Base-by-base conservation (phyloP, 2,888 invertebrate species). In the Cristatella mucedo region DNA sequence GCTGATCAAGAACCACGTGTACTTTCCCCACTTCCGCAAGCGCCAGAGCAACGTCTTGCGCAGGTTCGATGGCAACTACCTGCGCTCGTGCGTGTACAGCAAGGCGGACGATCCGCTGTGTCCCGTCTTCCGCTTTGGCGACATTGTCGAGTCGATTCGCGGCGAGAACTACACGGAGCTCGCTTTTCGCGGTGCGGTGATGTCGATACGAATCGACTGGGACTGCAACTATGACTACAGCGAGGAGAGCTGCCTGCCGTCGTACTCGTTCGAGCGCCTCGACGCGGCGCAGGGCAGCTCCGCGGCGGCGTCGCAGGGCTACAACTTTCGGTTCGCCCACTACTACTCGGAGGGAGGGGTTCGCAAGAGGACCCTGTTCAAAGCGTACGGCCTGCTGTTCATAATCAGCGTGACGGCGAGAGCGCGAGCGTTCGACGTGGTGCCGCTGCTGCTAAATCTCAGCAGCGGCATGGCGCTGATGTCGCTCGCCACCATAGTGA, bases 381-480 rank as follows among this genome's bases (percentile, higher is more conserved):
- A 36, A 36, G 36, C 36, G n/a, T 36, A 16, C 16, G 36, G 36
- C 4, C 22, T 36, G 5, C 13, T 36, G 21, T 70, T 71, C 50
- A 52, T 69, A 11, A 49, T 72, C 15, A 56, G 61, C 20, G 66
- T 71, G 4, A 53, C 58, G 19, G 71, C 71, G 1, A 48, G 53
- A 39, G 71, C 64, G 13, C 67, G 71, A 13, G 67, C 69, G 47
- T 71, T 71, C 49, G 60, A 56, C 49, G 40, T 66, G 9, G 57
- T 70, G 15, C 70, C 70, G 13, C 53, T 71, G 2, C 38, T 68
- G 6, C 50, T 68, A 7, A 71, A 70, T 49, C 51, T 71, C 41
- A 71, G 70, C 33, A 67, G 69, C 44, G 71, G 71, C 31, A 46
- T 72, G 22, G 71, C 68, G 13, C 53, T 72, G 5, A 49, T 71